phyloP scores from a whole-genome alignment of 1,140 invertebrate genomes.

The Plodia interpunctella region DNA sequence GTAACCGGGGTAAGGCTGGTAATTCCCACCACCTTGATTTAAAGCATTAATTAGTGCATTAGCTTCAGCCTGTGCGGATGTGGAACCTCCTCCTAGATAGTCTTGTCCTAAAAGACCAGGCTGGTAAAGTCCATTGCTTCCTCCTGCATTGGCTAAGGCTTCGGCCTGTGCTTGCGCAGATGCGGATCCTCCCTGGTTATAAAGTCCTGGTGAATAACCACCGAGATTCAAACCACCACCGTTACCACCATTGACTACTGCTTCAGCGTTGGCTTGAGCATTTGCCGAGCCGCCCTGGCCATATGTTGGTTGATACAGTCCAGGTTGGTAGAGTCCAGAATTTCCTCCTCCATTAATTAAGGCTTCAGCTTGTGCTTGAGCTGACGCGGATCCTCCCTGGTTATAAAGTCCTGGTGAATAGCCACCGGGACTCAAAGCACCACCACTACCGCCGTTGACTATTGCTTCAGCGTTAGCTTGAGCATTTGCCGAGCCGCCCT shows the following conservation, averaged over 20 bases:
- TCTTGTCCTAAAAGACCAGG: not conserved
- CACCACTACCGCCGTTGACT: not conserved
- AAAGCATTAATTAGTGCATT: conserved; percentile 5
- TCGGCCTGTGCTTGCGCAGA: conserved; percentile 6
- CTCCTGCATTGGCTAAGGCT: conserved; percentile 2
- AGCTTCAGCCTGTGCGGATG: conserved; percentile 4
- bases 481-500: not conserved
- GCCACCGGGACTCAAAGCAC: no score
- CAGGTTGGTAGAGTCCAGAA: not conserved
- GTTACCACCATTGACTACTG: not conserved
- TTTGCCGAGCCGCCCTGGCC: not conserved
- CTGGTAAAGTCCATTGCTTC: not conserved
- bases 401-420: not conserved
- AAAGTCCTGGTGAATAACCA: not conserved
- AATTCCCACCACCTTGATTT: not conserved
- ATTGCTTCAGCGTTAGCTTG: conserved; percentile 5
- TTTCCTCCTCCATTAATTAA: not conserved
- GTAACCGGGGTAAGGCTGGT: not conserved
- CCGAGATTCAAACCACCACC: not conserved
- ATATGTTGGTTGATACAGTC: not conserved
- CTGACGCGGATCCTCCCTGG: not conserved
- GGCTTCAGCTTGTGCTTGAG: conserved; percentile 8
- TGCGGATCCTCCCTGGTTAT: conserved; percentile 1
- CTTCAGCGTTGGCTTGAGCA: conserved; percentile 1
- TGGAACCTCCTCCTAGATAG: not conserved